Evolutionary conservation across 2,888 invertebrate species (phyloP), one percentile per base, ranked within the genome.

Genomic region (Bruchidius siliquastri): DNA sequence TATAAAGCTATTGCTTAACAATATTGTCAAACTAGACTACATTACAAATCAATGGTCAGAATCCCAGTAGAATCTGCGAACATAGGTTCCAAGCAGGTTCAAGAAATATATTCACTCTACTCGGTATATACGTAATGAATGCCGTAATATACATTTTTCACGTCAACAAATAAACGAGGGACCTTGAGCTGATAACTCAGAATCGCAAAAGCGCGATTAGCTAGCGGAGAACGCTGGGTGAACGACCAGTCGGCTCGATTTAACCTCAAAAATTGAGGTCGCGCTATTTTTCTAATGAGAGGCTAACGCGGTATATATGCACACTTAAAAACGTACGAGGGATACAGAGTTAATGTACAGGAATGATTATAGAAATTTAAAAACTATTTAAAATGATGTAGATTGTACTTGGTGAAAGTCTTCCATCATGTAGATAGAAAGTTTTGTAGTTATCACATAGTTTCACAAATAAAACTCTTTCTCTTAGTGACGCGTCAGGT

Each of bases 211-310:
- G 49, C 49, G 49, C 49, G 49, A 49, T 49, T 49, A 49, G 49
- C 49, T 49, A 49, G 49, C 18, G 49, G 49, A 49, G 49, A 49
- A 49, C 49, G 49, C 49, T 79, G 76, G 81, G 79, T 76, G 77
- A 77, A 77, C 77, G 78, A 80, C 74, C 80, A 72, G 68, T 69
- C 71, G 76, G 18, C 49, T 49, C 78, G 87, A 87, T 89, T 89
- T 90, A 90, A 91, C 90, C 90, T 91, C 90, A 90, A 90, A 90
- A 90, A 91, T 86, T 90, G 90, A 90, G 91, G 91, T 90, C 90
- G 90, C 89, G 82, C 72, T 74, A 84, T 85, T 85, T 86, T 85
- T 84, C 83, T 83, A 85, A 84, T 84, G 85, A 84, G 84, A 83
- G 83, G 82, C 83, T 77, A 71, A 69, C 49, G 49, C 49, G 49